Percentiles rank a stretch among this genome's conserved stretches.
Conservation (phyloP, 2,888 invertebrate genomes). For the Aspidiotus rigidus region DNA sequence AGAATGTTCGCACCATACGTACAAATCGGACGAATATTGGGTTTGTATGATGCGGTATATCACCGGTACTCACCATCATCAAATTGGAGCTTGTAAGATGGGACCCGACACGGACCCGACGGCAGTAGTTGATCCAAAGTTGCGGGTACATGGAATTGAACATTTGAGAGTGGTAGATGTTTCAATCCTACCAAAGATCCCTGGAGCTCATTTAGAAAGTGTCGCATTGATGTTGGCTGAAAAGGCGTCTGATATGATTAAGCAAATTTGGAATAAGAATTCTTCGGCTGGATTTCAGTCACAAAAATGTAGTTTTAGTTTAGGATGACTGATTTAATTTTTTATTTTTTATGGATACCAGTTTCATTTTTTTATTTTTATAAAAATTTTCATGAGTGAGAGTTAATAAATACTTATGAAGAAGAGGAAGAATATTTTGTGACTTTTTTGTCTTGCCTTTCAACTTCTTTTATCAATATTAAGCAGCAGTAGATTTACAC, state of each 20-base stretch:
- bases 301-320: too few species aligned
- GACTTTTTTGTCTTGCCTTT: too few species aligned
- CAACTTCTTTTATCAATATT: too few species aligned
- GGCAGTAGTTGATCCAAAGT: slow-evolving; percentile 48
- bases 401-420: too few species aligned
- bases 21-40: slow-evolving; percentile 56
- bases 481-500: too few species aligned
- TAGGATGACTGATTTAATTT: too few species aligned
- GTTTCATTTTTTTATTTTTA: too few species aligned
- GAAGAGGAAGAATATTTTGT: too few species aligned
- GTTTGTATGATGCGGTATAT: slow-evolving; percentile 53
- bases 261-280: slow-evolving; percentile 35
- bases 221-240: slow-evolving; percentile 46
- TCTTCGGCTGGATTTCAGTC: too few species aligned
- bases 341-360: too few species aligned
- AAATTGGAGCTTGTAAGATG: slow-evolving; percentile 62
- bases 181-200: slow-evolving; percentile 48
- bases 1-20: slow-evolving; percentile 48
- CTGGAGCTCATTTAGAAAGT: slow-evolving; percentile 52
- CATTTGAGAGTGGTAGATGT: slow-evolving; percentile 50
- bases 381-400: too few species aligned
- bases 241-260: slow-evolving; percentile 43
- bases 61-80: slow-evolving; percentile 56
- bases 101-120: slow-evolving; percentile 43
- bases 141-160: slow-evolving; percentile 49